A percentile compares a stretch with the other conserved stretches of the same genome.
phyloP scores from a whole-genome alignment of 2,888 invertebrate genomes.

The Synanthedon myopaeformis region DNA sequence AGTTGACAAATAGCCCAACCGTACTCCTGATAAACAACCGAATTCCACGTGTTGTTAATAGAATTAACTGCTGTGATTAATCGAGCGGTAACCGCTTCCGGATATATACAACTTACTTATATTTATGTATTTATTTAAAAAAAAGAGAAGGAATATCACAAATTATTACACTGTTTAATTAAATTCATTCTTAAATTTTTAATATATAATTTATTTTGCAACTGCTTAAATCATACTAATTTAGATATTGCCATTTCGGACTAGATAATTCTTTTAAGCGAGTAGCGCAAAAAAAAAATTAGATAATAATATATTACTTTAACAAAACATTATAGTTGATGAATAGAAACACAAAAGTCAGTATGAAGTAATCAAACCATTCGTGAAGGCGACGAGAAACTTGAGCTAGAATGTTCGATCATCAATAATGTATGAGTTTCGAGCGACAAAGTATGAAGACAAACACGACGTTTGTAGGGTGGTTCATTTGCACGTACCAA shows the following conservation, averaged over 20 bases:
- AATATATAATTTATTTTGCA: too few species aligned
- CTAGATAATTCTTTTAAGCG: too few species aligned
- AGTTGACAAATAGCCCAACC: constrained; percentile 32
- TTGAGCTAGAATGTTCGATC: constrained; percentile 28
- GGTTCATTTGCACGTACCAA: constrained; percentile 50
- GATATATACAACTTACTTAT: too few species aligned
- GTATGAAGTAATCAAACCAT: constrained; percentile 49
- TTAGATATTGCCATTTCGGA: too few species aligned
- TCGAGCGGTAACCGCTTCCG: constrained; percentile 13
- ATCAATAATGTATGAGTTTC: constrained; percentile 62
- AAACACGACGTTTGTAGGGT: constrained; percentile 39
- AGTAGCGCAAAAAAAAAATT: too few species aligned
- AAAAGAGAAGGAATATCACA: too few species aligned
- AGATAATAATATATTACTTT: too few species aligned
- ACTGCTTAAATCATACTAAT: too few species aligned
- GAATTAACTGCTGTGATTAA: constrained; percentile 51
- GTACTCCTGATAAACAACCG: constrained; percentile 30
- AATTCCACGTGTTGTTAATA: constrained; percentile 28
- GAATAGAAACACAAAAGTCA: constrained; percentile 11
- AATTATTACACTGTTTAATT: too few species aligned
- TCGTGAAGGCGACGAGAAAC: constrained; percentile 27
- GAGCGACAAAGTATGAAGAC: constrained; percentile 56
- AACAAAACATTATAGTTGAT: too few species aligned
- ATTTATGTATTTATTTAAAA: too few species aligned
- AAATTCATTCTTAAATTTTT: too few species aligned